phyloP scores from a whole-genome alignment of 64 coral and sea anemone genomes.

The Exaiptasia diaphana region DNA sequence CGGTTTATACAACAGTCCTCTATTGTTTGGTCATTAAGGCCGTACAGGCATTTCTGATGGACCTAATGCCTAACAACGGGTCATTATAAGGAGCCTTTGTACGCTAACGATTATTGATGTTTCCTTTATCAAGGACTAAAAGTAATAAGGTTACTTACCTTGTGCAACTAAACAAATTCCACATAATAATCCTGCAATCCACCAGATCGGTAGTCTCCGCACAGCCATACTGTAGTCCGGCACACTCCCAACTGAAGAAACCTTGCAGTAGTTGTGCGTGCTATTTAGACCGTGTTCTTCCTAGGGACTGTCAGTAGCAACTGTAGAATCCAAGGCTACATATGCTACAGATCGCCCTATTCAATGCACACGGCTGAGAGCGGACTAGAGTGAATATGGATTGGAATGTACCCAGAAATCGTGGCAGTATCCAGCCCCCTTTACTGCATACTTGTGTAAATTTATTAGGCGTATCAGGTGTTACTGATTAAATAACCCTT shows the following conservation, averaged over 20 bases:
- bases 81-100: too few relatives aligned
- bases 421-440: slow-evolving; percentile 5
- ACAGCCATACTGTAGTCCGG: not conserved
- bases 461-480: slow-evolving; percentile 35
- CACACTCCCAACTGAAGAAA: slow-evolving; percentile 32
- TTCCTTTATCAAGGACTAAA: too few relatives aligned
- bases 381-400: slow-evolving; percentile 7
- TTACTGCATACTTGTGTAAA: slow-evolving; percentile 7
- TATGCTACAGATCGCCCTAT: not conserved
- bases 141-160: not conserved
- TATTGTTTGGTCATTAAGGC: too few relatives aligned
- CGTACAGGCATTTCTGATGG: too few relatives aligned
- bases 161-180: not conserved
- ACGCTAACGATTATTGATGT: too few relatives aligned
- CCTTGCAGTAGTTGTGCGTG: slow-evolving; percentile 21
- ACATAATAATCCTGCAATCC: not conserved
- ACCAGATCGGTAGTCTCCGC: not conserved
- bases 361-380: not conserved
- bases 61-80: too few relatives aligned
- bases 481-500: slow-evolving; percentile 36
- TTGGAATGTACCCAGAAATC: slow-evolving; percentile 8
- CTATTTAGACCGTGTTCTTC: not conserved
- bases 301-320: not conserved
- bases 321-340: not conserved
- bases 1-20: too few relatives aligned